phyloP scores from a whole-genome alignment of 2,888 invertebrate species.

The Sphaerophoria taeniata region DNA sequence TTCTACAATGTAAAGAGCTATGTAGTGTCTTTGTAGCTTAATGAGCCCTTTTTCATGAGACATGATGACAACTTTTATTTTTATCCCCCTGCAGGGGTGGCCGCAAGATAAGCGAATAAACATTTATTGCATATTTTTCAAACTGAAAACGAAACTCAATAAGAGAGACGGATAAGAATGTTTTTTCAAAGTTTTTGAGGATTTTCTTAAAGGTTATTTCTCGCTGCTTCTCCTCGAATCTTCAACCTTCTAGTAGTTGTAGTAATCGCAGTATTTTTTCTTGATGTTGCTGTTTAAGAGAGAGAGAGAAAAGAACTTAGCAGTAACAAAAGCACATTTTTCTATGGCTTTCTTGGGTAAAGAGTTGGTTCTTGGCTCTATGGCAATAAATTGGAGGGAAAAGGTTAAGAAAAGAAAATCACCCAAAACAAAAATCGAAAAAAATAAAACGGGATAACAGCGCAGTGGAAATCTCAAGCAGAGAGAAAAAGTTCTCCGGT shows the following conservation, averaged over 20 bases:
- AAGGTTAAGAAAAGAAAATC: background rate
- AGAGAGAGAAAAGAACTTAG: background rate
- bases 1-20: background rate
- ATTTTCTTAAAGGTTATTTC: conserved; percentile 53
- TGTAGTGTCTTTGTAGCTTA: conserved; percentile 40
- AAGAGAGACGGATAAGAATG: conserved; percentile 42
- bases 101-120: conserved; percentile 60
- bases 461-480: conserved; percentile 32
- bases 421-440: background rate
- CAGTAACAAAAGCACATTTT: conserved; percentile 56
- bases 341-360: conserved; percentile 36
- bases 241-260: background rate
- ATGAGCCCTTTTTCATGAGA: conserved; percentile 38
- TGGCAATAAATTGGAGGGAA: conserved; percentile 14
- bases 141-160: conserved; percentile 54
- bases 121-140: conserved; percentile 64
- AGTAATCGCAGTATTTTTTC: no score
- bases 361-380: conserved; percentile 6
- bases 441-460: conserved; percentile 45
- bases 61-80: conserved; percentile 49
- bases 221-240: conserved; percentile 41
- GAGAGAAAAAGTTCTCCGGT: conserved; percentile 65
- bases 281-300: background rate
- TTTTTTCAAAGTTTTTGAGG: conserved; percentile 46
- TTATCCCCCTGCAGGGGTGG: conserved; percentile 8